These are phyloP conservation scores for Struthio camelus DNA, from an alignment of 2,113 vertebrate genomes.

Conservation along the genomic window DNA sequence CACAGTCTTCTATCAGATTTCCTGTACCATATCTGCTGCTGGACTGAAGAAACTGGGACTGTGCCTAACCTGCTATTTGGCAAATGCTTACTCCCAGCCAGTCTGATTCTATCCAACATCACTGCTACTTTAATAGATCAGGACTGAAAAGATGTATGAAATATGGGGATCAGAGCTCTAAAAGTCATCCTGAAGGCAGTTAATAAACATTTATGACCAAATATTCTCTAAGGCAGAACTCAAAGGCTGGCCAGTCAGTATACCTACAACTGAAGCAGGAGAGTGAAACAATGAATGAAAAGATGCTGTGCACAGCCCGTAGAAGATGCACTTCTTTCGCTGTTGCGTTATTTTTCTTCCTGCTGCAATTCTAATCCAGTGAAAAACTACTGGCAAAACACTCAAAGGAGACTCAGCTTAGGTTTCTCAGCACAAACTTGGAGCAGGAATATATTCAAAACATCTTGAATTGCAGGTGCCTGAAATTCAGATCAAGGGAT, in stretches of 20 bases:
- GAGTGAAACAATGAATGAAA: neutral
- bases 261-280: neutral
- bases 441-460: neutral
- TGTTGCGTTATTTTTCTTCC: neutral
- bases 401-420: neutral
- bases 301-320: neutral
- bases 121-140: neutral
- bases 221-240: neutral
- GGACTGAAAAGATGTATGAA: neutral
- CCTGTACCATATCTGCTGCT: neutral
- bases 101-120: neutral
- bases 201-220: neutral
- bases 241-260: neutral
- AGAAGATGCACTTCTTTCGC: neutral
- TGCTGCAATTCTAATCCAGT: neutral
- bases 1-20: neutral
- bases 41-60: neutral
- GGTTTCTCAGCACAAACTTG: neutral
- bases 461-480: neutral
- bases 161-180: neutral
- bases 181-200: neutral
- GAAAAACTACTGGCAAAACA: neutral
- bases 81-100: neutral
- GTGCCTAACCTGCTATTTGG: neutral
- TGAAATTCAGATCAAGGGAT: neutral